phyloP scores from a whole-genome alignment of 2,797 vertebrate genomes.

The Rousettus madagascariensis region DNA sequence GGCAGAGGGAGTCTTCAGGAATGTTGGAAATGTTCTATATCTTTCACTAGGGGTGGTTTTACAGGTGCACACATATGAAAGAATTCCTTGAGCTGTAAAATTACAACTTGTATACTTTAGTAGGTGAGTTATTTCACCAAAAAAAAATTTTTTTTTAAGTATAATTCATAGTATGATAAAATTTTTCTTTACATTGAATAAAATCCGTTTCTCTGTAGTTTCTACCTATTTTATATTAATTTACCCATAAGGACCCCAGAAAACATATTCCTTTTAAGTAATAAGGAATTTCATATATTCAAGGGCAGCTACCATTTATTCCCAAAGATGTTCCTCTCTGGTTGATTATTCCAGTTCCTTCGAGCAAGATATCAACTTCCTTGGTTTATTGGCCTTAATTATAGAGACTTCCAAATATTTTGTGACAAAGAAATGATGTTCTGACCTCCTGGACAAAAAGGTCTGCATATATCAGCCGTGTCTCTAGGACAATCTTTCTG shows the following conservation, averaged over 20 bases:
- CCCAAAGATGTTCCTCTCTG: neutral
- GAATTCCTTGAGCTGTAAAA: neutral
- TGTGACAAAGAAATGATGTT: neutral
- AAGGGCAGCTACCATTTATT: neutral
- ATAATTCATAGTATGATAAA: neutral
- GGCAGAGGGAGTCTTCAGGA: neutral
- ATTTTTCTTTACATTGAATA: slow-evolving; percentile 1
- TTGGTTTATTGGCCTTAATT: neutral
- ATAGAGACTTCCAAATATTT: neutral
- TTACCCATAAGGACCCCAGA: neutral
- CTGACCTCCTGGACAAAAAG: neutral
- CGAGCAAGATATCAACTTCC: neutral
- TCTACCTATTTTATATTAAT: neutral
- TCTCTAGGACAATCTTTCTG: neutral
- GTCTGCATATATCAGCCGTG: neutral
- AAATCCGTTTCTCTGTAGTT: neutral
- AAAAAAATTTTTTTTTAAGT: neutral
- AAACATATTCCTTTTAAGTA: neutral
- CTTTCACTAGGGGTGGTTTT: neutral
- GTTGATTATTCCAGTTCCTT: neutral
- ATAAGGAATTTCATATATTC: neutral
- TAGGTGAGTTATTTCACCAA: neutral
- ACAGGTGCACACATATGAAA: neutral
- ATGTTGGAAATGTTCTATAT: neutral
- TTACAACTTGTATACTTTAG: neutral